phyloP scores from a whole-genome alignment of 1,140 invertebrate genomes.

The Drosophila bocqueti region DNA sequence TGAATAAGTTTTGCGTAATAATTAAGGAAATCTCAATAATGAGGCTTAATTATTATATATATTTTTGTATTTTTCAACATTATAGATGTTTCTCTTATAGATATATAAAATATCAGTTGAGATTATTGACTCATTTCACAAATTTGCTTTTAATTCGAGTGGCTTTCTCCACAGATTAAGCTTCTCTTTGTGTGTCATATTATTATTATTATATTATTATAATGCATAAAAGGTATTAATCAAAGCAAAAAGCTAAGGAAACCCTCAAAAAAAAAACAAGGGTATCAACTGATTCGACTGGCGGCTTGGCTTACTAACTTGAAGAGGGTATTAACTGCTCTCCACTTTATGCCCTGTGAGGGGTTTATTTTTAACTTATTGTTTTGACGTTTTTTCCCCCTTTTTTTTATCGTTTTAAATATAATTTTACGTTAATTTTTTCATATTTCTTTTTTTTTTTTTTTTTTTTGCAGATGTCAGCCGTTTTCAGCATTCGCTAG shows the following conservation, averaged over 20 bases:
- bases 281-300: background rate
- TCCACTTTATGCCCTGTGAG: background rate
- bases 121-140: slow-evolving; percentile 3
- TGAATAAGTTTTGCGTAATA: background rate
- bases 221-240: background rate
- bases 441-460: background rate
- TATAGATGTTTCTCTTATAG: background rate
- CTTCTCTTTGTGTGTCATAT: background rate
- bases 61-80: background rate
- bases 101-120: background rate
- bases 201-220: background rate
- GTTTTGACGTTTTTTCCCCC: slow-evolving; percentile 5
- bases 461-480: background rate
- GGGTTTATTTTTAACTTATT: slow-evolving; percentile 13
- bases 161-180: background rate
- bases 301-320: slow-evolving; percentile 2
- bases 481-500: background rate
- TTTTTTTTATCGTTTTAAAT: slow-evolving; percentile 6
- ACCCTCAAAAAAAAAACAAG: background rate
- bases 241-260: background rate
- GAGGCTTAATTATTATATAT: background rate
- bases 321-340: slow-evolving; percentile 6
- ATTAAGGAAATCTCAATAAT: background rate
- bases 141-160: background rate
- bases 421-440: background rate